Conservation (phyloP, 2,888 invertebrate genomes). For the Pecten maximus region DNA sequence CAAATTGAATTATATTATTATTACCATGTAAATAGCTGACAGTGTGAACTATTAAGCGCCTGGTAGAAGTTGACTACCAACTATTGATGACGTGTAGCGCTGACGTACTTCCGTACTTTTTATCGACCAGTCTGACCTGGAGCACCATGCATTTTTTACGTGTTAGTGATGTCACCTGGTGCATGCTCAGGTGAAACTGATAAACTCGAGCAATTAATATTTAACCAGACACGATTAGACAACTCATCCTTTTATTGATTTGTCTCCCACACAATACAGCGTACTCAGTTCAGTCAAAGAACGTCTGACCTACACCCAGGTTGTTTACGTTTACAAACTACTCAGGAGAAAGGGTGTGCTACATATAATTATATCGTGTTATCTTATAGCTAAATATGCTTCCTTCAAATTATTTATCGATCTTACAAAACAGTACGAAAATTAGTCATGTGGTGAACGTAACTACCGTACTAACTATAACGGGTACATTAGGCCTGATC, state of each 20-base stretch:
- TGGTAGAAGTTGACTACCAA: neutral
- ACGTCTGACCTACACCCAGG: neutral
- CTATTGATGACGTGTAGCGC: neutral
- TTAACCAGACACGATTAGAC: slow-evolving; percentile 7
- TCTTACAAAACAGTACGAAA: too few species aligned
- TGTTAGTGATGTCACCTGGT: slow-evolving; percentile 9
- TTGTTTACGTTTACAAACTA: neutral
- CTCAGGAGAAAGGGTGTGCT: too few species aligned
- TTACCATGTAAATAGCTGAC: too few species aligned
- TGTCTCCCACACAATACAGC: neutral
- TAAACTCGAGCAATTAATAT: neutral
- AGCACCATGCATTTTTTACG: neutral
- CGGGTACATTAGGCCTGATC: too few species aligned
- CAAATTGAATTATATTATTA: too few species aligned
- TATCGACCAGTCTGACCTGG: neutral
- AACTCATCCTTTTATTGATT: neutral
- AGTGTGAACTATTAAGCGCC: neutral
- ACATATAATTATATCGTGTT: too few species aligned
- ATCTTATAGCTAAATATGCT: too few species aligned
- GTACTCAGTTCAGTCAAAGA: neutral
- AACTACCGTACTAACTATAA: too few species aligned
- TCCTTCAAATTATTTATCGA: too few species aligned
- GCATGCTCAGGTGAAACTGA: slow-evolving; percentile 27
- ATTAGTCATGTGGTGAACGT: too few species aligned
- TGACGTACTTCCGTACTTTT: neutral